Percentiles rank a stretch among this genome's conserved stretches.
Conservation (phyloP, 2,888 invertebrate species). For the Marasmarcha lunaedactyla region DNA sequence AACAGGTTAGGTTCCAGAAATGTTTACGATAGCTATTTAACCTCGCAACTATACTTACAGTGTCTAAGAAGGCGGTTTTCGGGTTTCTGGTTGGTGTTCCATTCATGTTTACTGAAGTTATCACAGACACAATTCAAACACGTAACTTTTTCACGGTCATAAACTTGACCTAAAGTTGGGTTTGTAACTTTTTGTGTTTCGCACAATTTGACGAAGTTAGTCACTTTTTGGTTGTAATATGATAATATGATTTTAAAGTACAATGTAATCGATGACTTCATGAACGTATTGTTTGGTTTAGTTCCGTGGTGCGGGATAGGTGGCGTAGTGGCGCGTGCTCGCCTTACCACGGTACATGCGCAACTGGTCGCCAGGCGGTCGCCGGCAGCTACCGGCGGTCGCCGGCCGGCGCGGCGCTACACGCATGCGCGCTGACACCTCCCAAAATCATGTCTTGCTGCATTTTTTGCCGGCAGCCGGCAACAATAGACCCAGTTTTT, state of each 20-base stretch:
- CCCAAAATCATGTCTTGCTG: slow-evolving; percentile 18
- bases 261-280: slow-evolving; percentile 65
- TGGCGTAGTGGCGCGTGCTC: slow-evolving; percentile 28
- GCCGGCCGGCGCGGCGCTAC: neutral
- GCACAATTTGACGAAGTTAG: slow-evolving; percentile 17
- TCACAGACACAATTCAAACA: slow-evolving; percentile 40
- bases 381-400: too few relatives aligned
- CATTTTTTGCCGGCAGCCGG: slow-evolving; percentile 42
- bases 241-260: too few relatives aligned
- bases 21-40: neutral
- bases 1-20: neutral
- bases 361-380: slow-evolving; percentile 30
- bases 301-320: slow-evolving; percentile 36
- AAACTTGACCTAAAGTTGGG: slow-evolving; percentile 27
- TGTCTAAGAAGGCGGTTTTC: slow-evolving; percentile 60
- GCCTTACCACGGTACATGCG: slow-evolving; percentile 33
- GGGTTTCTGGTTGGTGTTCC: slow-evolving; percentile 59
- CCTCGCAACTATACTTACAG: slow-evolving; percentile 35
- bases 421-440: neutral
- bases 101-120: slow-evolving; percentile 56
- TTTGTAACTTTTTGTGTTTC: slow-evolving; percentile 19
- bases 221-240: slow-evolving; percentile 5
- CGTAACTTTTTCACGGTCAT: slow-evolving; percentile 60
- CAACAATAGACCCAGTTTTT: slow-evolving; percentile 45
- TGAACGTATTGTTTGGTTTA: slow-evolving; percentile 53